A percentile compares a stretch with the other conserved stretches of the same genome.
Conservation (phyloP, 2,113 vertebrate genomes). For the Dryoscopus gambensis region DNA sequence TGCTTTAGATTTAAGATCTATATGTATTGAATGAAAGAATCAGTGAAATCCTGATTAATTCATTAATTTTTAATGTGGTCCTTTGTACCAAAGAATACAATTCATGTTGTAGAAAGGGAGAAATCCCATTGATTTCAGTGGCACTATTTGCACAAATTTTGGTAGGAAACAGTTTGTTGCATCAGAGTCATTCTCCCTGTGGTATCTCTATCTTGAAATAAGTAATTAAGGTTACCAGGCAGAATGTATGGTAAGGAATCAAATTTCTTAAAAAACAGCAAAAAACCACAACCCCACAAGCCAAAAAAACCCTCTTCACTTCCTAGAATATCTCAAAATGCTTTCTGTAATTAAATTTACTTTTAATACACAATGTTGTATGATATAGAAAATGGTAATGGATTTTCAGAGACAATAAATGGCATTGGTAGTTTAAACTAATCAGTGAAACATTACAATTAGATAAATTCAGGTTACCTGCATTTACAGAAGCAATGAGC, state of each 20-base stretch:
- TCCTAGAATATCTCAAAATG: not conserved
- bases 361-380: not conserved
- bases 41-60: not conserved
- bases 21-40: not conserved
- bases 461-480: not conserved
- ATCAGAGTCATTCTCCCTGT: not conserved
- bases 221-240: not conserved
- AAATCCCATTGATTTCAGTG: not conserved
- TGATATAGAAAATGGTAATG: not conserved
- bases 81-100: not conserved
- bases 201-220: not conserved
- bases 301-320: not conserved
- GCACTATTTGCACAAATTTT: not conserved
- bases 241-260: not conserved
- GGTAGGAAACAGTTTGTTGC: not conserved
- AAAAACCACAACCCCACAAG: not conserved
- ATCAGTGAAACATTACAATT: not conserved
- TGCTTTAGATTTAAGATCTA: not conserved
- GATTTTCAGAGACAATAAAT: not conserved
- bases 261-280: not conserved
- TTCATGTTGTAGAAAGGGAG: not conserved
- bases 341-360: not conserved
- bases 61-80: not conserved
- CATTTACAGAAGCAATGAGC: not conserved
- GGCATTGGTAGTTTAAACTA: not conserved